These are phyloP conservation scores for Xerus inauris DNA, from an alignment of 2,113 vertebrate genomes.

Conservation along the genomic window DNA sequence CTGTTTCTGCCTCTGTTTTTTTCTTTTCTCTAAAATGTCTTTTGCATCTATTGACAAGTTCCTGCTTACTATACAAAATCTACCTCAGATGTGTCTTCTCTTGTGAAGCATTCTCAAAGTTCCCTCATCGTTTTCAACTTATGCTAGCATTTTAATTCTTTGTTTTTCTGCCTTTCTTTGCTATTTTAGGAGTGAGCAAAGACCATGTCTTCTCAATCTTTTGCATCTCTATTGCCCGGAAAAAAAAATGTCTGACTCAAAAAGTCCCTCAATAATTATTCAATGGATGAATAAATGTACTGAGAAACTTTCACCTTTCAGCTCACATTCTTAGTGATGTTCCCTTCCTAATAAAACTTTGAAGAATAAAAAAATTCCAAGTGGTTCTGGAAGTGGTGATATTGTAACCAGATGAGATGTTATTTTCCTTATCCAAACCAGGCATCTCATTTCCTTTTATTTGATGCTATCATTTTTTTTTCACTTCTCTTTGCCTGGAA, in stretches of 20 bases:
- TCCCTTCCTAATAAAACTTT: neutral
- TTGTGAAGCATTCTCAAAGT: neutral
- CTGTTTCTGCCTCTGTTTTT: neutral
- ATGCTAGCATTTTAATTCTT: neutral
- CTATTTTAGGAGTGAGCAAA: neutral
- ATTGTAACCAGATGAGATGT: neutral
- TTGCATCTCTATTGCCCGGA: neutral
- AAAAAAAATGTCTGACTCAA: conserved; percentile 4
- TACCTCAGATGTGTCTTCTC: neutral
- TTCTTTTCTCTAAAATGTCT: neutral
- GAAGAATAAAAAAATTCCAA: neutral
- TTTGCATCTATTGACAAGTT: neutral
- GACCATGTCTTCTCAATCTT: neutral
- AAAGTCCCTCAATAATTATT: neutral
- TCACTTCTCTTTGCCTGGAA: neutral
- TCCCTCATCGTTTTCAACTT: neutral
- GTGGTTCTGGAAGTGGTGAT: neutral
- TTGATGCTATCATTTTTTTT: neutral
- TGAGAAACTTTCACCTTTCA: neutral
- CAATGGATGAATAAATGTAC: neutral
- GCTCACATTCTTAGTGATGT: neutral
- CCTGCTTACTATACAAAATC: neutral
- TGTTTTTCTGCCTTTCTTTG: neutral
- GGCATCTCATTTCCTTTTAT: neutral
- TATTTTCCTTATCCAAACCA: neutral